Conservation (phyloP, 92 coral and sea anemone species). For the Nematostella vectensis region DNA sequence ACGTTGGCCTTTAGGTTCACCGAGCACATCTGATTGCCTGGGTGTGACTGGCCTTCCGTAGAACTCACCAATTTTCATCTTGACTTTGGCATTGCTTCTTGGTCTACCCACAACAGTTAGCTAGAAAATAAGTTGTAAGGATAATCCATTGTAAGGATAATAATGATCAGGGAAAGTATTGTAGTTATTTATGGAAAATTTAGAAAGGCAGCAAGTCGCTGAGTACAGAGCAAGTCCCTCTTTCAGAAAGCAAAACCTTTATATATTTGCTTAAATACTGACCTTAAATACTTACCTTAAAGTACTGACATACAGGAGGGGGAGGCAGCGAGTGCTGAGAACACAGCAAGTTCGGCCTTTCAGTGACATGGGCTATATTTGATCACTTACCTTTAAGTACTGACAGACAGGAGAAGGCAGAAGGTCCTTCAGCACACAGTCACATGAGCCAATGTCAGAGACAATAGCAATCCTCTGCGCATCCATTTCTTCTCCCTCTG, state of each 20-base stretch:
- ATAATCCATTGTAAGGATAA: no score
- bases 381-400: slow-evolving; percentile 72
- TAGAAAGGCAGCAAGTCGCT: no score
- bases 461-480: slow-evolving; percentile 79
- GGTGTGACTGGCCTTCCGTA: slow-evolving; percentile 72
- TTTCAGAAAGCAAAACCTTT: no score
- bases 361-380: no score
- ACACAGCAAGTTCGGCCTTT: not conserved
- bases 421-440: slow-evolving; percentile 77
- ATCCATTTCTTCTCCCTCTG: slow-evolving; percentile 80
- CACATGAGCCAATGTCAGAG: slow-evolving; percentile 76
- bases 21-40: slow-evolving; percentile 12
- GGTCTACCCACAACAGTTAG: slow-evolving; percentile 76
- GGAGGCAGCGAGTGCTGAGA: not conserved
- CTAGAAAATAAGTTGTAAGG: no score
- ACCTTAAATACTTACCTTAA: not conserved
- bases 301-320: not conserved
- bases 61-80: slow-evolving; percentile 86
- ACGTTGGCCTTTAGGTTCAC: slow-evolving; percentile 40
- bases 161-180: not conserved
- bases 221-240: no score
- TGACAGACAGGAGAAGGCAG: slow-evolving; percentile 93
- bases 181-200: no score
- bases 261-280: no score
- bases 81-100: slow-evolving; percentile 65